phyloP scores from a whole-genome alignment of 1,140 invertebrate genomes.

The Drosophila novamexicana region DNA sequence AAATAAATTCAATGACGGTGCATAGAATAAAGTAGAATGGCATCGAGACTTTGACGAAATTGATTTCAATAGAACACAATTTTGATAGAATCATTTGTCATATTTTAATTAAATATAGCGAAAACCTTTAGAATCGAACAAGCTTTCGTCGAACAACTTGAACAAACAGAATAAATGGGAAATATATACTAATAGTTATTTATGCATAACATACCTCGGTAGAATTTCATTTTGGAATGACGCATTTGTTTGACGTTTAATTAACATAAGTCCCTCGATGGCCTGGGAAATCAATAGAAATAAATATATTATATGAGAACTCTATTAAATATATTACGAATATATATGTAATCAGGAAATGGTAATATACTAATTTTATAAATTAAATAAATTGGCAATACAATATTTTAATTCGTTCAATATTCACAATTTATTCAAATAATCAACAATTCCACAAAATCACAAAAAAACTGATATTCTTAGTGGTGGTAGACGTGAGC shows the following conservation, averaged over 20 bases:
- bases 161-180: no score
- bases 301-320: no score
- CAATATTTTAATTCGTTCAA: constrained; percentile 6
- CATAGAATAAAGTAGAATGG: background rate
- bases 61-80: no score
- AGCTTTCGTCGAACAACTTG: no score
- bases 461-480: constrained; percentile 4
- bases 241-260: no score
- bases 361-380: background rate
- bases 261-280: no score
- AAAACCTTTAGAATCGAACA: background rate
- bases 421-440: constrained; percentile 57
- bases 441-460: constrained; percentile 44
- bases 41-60: background rate
- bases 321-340: no score
- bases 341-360: background rate
- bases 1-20: constrained; percentile 2
- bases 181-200: no score
- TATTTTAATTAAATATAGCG: background rate
- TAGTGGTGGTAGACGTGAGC: constrained; percentile 69
- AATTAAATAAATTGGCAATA: background rate
- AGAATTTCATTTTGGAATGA: background rate
- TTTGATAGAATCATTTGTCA: no score
- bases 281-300: background rate
- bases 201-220: no score